A percentile compares a stretch with the other conserved stretches of the same genome.
Conservation (phyloP, 1,140 invertebrate genomes). For the Agrypnia vestita region DNA sequence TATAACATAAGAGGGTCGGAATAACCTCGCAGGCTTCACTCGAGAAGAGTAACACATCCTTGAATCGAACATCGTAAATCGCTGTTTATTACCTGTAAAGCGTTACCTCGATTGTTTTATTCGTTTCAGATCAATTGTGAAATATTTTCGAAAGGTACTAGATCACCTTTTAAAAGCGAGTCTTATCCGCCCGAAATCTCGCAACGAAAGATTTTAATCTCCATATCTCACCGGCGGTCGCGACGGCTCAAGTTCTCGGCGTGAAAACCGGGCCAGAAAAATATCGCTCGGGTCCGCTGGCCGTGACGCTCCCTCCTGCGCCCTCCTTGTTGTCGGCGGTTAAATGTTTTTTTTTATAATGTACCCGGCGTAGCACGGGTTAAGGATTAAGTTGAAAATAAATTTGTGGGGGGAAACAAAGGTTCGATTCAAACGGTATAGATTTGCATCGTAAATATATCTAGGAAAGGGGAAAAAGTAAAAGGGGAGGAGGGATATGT, state of each 20-base stretch:
- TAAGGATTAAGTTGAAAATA: too few species aligned
- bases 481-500: too few species aligned
- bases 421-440: too few species aligned
- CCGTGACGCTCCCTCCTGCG: conserved; percentile 1
- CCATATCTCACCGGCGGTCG: not conserved
- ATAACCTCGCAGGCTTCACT: too few species aligned
- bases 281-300: not conserved
- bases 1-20: too few species aligned
- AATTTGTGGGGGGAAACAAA: too few species aligned
- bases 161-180: conserved; percentile 37
- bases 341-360: too few species aligned
- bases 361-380: too few species aligned
- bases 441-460: too few species aligned
- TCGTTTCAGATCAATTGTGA: conserved; percentile 28
- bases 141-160: conserved; percentile 32
- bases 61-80: conserved; percentile 23
- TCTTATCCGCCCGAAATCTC: conserved; percentile 34
- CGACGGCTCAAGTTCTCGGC: not conserved
- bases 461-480: too few species aligned
- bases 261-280: not conserved
- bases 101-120: conserved; percentile 23
- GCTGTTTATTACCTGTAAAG: not conserved
- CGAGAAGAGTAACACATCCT: too few species aligned
- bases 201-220: conserved; percentile 11
- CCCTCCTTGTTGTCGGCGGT: too few species aligned